Percentiles rank a stretch among this genome's conserved stretches.
Conservation (phyloP, 2,797 vertebrate species). For the Garrulus glandarius region DNA sequence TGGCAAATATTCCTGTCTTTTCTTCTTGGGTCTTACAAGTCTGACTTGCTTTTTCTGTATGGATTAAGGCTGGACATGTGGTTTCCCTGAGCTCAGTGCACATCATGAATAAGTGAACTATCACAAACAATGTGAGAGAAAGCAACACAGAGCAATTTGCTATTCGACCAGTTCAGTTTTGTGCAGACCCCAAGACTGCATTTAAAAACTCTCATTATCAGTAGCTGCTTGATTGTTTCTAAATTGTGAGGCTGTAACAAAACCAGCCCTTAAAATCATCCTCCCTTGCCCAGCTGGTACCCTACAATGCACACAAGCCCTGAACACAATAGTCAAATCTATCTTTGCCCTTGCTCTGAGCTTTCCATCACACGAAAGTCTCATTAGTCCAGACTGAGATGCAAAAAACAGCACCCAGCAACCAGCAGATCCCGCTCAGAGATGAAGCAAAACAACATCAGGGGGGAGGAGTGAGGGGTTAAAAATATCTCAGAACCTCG, state of each 20-base stretch:
- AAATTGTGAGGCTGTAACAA: neutral
- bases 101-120: neutral
- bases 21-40: neutral
- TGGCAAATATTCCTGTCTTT: neutral
- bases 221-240: neutral
- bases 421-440: neutral
- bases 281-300: neutral
- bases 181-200: neutral
- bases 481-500: constrained; percentile 36
- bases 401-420: neutral
- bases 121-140: neutral
- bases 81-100: neutral
- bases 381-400: neutral
- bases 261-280: neutral
- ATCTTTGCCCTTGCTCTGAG: neutral
- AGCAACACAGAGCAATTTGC: neutral
- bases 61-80: rapidly evolving
- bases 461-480: neutral
- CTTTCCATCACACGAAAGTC: neutral
- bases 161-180: neutral
- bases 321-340: neutral
- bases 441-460: neutral
- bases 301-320: neutral
- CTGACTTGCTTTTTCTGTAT: neutral
- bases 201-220: constrained; percentile 1